Percentiles rank a stretch among this genome's conserved stretches.
These are phyloP conservation scores for Tenrec ecaudatus DNA, from an alignment of 2,113 vertebrate species.

Conservation along the genomic window DNA sequence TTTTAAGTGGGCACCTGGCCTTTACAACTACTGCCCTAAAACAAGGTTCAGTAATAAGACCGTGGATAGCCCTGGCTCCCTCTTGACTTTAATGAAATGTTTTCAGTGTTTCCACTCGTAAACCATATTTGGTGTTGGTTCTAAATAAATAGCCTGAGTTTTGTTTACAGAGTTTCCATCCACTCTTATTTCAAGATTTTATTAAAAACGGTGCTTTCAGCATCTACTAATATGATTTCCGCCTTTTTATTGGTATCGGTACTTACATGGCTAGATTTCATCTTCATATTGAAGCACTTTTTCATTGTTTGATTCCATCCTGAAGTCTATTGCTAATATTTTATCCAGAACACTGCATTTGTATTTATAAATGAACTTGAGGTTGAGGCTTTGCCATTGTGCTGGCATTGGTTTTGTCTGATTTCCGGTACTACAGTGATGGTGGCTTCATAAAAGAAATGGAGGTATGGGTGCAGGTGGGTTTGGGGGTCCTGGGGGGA, in stretches of 20 bases:
- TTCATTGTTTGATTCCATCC: conserved; percentile 16
- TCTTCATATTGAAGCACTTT: neutral
- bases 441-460: neutral
- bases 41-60: conserved; percentile 32
- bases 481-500: no score
- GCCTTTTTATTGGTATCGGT: neutral
- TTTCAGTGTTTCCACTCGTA: conserved; percentile 45
- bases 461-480: no score
- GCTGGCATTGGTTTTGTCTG: neutral
- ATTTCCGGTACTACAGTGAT: neutral
- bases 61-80: neutral
- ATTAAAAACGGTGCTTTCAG: conserved; percentile 26
- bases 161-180: conserved; percentile 1
- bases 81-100: conserved; percentile 31
- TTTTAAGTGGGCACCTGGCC: neutral
- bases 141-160: conserved; percentile 43
- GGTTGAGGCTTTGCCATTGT: neutral
- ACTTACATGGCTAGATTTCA: neutral
- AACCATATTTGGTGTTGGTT: conserved; percentile 6
- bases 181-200: conserved; percentile 10
- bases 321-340: conserved; percentile 17
- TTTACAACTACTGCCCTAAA: conserved; percentile 16
- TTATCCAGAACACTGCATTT: conserved; percentile 8
- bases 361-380: conserved; percentile 23
- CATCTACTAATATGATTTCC: conserved; percentile 8